phyloP scores from a whole-genome alignment of 2,797 vertebrate genomes.

The Sibirionetta formosa region DNA sequence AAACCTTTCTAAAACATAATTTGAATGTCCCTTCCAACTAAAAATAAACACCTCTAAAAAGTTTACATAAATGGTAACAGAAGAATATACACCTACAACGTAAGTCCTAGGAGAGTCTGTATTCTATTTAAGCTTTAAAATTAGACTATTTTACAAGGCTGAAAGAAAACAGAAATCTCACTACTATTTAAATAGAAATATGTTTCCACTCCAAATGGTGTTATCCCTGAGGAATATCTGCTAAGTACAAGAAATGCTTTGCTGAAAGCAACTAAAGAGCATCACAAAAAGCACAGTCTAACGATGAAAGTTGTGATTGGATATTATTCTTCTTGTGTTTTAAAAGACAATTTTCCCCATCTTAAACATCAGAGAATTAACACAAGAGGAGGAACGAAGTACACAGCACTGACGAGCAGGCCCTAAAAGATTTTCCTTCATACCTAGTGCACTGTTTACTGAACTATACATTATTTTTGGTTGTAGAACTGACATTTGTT shows the following conservation, averaged over 20 bases:
- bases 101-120: background rate
- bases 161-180: background rate
- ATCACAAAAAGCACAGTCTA: background rate
- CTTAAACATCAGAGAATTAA: background rate
- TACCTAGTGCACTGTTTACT: background rate
- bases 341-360: background rate
- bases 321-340: background rate
- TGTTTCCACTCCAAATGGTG: background rate
- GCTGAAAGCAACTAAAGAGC: background rate
- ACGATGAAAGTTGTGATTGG: background rate
- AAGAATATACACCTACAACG: background rate
- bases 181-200: background rate
- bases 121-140: background rate
- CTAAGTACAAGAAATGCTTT: background rate
- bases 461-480: background rate
- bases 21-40: constrained; percentile 2
- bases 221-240: background rate
- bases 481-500: background rate
- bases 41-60: background rate
- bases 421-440: background rate
- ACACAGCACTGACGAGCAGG: background rate
- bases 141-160: background rate
- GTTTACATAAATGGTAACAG: background rate
- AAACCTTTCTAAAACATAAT: background rate
- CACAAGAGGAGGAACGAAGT: background rate